A percentile compares a stretch with the other conserved stretches of the same genome.
Conservation (phyloP, 2,113 vertebrate genomes). For the Catharus fuscescens region DNA sequence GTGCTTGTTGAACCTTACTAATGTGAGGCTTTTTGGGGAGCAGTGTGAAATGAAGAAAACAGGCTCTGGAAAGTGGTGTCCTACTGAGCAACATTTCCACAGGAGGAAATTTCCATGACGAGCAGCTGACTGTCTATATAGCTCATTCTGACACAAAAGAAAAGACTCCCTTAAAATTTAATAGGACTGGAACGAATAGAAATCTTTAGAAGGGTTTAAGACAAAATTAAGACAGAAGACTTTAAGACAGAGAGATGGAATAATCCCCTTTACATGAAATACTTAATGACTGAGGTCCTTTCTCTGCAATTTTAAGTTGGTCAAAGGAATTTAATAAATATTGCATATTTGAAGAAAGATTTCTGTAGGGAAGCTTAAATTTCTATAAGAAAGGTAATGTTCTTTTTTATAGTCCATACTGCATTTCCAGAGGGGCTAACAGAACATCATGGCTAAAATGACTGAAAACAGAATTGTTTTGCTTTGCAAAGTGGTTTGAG, state of each 20-base stretch:
- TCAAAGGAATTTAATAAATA: constrained; percentile 9
- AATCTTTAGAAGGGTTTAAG: background rate
- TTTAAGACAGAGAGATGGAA: constrained; percentile 4
- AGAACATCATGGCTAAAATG: background rate
- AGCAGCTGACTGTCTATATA: background rate
- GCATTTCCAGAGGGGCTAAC: background rate
- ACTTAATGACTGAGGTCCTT: background rate
- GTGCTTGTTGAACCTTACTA: constrained; percentile 34
- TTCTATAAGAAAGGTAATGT: background rate
- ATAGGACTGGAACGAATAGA: background rate
- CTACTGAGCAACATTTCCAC: constrained; percentile 9
- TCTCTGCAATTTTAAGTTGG: background rate
- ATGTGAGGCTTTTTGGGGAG: background rate
- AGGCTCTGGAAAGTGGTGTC: background rate
- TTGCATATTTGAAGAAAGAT: background rate
- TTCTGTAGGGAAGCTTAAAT: background rate
- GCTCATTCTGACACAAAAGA: constrained; percentile 7
- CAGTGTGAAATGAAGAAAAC: background rate
- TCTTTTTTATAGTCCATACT: background rate
- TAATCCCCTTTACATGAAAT: background rate
- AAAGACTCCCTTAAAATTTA: constrained; percentile 7
- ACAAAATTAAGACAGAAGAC: background rate
- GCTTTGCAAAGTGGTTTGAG: background rate
- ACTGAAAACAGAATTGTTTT: background rate
- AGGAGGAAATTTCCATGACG: background rate